phyloP scores from a whole-genome alignment of 2,797 vertebrate genomes.

The Fistularia commersonii region DNA sequence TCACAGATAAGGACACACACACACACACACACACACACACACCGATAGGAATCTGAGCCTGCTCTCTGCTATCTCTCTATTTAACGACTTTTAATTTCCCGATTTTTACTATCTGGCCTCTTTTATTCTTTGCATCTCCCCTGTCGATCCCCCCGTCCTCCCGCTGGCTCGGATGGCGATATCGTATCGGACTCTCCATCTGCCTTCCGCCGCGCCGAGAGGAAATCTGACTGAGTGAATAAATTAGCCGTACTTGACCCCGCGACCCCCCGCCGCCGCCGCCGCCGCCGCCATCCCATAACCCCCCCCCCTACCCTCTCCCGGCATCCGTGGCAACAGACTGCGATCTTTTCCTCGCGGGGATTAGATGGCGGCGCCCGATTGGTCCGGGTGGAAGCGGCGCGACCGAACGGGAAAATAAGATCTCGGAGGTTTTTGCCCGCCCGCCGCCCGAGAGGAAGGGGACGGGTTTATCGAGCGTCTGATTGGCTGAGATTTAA shows the following conservation, averaged over 20 bases:
- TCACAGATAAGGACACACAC: slow-evolving; percentile 74
- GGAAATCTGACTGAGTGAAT: slow-evolving; percentile 85
- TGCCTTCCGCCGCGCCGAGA: slow-evolving; percentile 71
- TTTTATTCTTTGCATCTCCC: slow-evolving; percentile 44
- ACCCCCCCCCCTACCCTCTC: too few relatives aligned
- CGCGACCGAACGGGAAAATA: slow-evolving; percentile 58
- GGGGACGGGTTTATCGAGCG: slow-evolving; percentile 46
- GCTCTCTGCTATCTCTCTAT: too few relatives aligned
- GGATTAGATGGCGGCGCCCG: slow-evolving; percentile 64
- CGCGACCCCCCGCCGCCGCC: slow-evolving; percentile 65
- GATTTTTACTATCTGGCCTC: slow-evolving; percentile 52
- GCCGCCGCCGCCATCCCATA: too few relatives aligned
- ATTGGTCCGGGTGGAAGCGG: slow-evolving; percentile 51
- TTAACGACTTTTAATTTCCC: slow-evolving; percentile 66
- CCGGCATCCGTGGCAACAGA: slow-evolving; percentile 61
- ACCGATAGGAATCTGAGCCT: slow-evolving; percentile 57
- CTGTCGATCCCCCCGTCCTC: slow-evolving; percentile 53
- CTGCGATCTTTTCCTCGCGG: slow-evolving; percentile 56
- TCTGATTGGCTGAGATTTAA: slow-evolving; percentile 41
- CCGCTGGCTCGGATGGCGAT: slow-evolving; percentile 72
- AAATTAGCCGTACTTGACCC: slow-evolving; percentile 83
- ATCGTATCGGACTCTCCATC: slow-evolving; percentile 79
- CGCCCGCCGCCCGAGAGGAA: slow-evolving; percentile 66
- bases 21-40: slow-evolving; percentile 25
- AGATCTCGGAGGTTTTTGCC: slow-evolving; percentile 63